Evolutionary conservation across 2,888 invertebrate species (phyloP).

Genomic region (Drosophila pseudotalamancana): DNA sequence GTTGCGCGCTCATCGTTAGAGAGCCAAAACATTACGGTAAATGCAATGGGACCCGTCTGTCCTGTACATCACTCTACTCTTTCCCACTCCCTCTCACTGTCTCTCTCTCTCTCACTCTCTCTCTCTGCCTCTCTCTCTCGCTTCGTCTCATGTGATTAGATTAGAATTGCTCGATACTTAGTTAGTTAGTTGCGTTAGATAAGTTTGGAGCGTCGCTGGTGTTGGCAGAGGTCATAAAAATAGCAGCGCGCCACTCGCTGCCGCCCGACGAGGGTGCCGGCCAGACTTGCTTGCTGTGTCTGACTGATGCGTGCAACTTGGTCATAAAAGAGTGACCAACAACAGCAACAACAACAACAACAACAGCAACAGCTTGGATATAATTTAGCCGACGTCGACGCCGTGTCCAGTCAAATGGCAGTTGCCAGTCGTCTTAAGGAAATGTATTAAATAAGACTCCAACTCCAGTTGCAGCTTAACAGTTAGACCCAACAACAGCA

Average conservation of each 20-base stretch:
- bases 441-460: slow-evolving; percentile 69
- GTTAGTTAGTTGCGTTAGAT: slow-evolving; percentile 66
- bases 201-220: slow-evolving; percentile 64
- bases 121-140: not conserved
- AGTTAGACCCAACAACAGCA: slow-evolving; percentile 49
- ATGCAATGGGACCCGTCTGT: slow-evolving; percentile 11
- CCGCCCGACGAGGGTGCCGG: slow-evolving; percentile 35
- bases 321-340: slow-evolving; percentile 71
- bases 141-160: slow-evolving; percentile 63
- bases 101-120: not conserved
- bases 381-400: slow-evolving; percentile 73
- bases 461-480: slow-evolving; percentile 55
- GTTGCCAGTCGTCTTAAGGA: slow-evolving; percentile 68
- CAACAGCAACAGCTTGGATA: slow-evolving; percentile 22
- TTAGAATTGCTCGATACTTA: slow-evolving; percentile 73
- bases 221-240: slow-evolving; percentile 76
- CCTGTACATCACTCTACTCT: not conserved
- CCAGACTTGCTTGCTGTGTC: slow-evolving; percentile 37
- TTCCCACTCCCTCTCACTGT: not conserved
- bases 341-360: slow-evolving; percentile 29
- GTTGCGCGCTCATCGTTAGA: slow-evolving; percentile 70
- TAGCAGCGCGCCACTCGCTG: slow-evolving; percentile 33
- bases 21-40: slow-evolving; percentile 54
- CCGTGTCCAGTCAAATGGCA: slow-evolving; percentile 59
- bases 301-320: slow-evolving; percentile 76